These are phyloP conservation scores for Nyctibius bracteatus DNA, from an alignment of 2,113 vertebrate species.

Conservation along the genomic window DNA sequence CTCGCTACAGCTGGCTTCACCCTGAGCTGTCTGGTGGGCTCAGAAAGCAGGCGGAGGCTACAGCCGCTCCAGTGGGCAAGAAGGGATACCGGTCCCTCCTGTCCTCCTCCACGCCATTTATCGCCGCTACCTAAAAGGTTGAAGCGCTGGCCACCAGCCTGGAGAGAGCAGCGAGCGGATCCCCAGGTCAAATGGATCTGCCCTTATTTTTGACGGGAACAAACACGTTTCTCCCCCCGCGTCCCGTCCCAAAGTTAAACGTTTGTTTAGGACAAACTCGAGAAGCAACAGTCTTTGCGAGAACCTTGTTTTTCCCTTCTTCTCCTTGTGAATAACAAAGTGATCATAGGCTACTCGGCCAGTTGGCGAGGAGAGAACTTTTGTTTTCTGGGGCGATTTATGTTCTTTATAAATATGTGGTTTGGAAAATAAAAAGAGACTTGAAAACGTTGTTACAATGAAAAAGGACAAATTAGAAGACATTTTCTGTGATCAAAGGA, in stretches of 20 bases:
- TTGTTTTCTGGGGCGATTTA: slow-evolving; percentile 71
- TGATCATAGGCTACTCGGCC: slow-evolving; percentile 51
- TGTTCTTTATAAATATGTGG: slow-evolving; percentile 79
- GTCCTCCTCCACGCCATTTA: not conserved
- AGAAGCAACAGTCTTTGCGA: slow-evolving; percentile 35
- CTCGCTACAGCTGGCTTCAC: not conserved
- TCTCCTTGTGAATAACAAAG: slow-evolving; percentile 37
- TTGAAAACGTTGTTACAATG: slow-evolving; percentile 85
- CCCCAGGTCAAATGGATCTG: not conserved
- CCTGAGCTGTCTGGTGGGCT: not conserved
- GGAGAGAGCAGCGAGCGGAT: not conserved
- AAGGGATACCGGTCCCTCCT: not conserved
- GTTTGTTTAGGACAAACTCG: slow-evolving; percentile 41
- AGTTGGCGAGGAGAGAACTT: slow-evolving; percentile 65
- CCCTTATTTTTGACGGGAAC: not conserved
- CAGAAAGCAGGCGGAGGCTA: not conserved
- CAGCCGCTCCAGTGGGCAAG: not conserved
- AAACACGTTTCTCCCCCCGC: not conserved
- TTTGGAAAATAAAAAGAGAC: slow-evolving; percentile 80
- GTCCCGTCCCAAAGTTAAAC: not conserved
- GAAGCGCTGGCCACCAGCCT: not conserved
- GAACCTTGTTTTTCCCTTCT: slow-evolving; percentile 38
- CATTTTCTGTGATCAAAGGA: slow-evolving; percentile 90
- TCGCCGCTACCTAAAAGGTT: not conserved
- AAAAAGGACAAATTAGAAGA: slow-evolving; percentile 89